These are phyloP conservation scores for Myoxocephalus aenaeus DNA, from an alignment of 2,797 vertebrate species.

Conservation along the genomic window DNA sequence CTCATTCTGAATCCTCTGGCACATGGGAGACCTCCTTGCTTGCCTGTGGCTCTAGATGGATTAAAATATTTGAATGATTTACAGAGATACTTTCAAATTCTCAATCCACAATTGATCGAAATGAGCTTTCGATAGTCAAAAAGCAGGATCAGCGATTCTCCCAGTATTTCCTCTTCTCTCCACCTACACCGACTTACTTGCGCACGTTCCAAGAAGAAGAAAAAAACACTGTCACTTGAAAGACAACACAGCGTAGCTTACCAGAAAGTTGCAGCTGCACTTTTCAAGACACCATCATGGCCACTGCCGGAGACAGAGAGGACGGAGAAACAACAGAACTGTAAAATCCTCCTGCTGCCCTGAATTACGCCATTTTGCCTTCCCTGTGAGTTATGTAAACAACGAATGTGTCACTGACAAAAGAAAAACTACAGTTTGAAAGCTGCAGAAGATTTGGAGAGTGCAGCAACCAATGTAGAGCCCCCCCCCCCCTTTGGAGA, in stretches of 20 bases:
- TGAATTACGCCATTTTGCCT: not conserved
- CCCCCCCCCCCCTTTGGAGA: too few species aligned
- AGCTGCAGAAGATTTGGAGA: not conserved
- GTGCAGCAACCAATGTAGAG: not conserved
- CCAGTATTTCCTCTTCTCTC: not conserved
- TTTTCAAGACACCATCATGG: not conserved
- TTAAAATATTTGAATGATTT: not conserved
- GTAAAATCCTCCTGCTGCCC: not conserved
- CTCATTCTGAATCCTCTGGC: conserved; percentile 55
- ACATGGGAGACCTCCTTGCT: conserved; percentile 48
- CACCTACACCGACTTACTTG: not conserved
- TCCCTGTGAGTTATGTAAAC: not conserved
- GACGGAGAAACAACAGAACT: not conserved
- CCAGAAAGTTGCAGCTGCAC: not conserved
- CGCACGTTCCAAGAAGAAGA: not conserved
- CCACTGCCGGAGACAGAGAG: not conserved
- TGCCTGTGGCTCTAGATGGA: conserved; percentile 17
- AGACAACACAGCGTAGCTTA: not conserved
- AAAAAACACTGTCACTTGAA: not conserved
- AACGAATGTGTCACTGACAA: not conserved
- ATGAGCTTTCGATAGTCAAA: not conserved
- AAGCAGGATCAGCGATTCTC: not conserved
- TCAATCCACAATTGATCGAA: not conserved
- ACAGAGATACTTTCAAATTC: not conserved
- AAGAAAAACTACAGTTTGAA: not conserved